phyloP scores from a whole-genome alignment of 2,113 vertebrate species.

The Cavia porcellus region DNA sequence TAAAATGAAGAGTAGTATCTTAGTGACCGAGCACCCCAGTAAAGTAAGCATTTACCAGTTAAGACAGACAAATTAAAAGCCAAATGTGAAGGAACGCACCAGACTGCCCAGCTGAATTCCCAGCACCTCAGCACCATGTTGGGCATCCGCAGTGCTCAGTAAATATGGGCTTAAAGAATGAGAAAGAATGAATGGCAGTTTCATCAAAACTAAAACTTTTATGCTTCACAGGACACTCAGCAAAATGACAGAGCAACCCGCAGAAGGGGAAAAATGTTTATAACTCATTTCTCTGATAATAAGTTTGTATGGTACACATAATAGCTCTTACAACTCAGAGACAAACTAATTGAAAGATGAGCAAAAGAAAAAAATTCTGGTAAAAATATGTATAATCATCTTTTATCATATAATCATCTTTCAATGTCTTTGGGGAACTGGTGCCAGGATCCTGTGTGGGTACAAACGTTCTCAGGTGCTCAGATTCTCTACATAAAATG shows the following conservation, averaged over 20 bases:
- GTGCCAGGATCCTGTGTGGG: neutral
- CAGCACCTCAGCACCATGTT: neutral
- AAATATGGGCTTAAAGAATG: neutral
- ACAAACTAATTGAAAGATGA: neutral
- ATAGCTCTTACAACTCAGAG: slow-evolving; percentile 11
- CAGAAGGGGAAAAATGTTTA: slow-evolving; percentile 27
- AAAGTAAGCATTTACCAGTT: neutral
- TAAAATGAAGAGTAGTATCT: neutral
- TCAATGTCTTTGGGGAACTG: neutral
- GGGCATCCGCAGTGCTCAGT: neutral
- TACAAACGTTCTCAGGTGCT: neutral
- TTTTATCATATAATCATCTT: neutral
- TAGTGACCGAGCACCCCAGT: neutral
- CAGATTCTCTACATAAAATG: neutral
- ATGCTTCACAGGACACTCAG: slow-evolving; percentile 4
- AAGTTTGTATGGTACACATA: neutral
- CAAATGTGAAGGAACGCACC: neutral
- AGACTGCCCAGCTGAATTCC: neutral
- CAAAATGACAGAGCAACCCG: neutral
- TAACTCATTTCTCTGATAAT: slow-evolving; percentile 41
- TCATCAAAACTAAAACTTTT: neutral
- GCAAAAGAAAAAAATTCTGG: neutral
- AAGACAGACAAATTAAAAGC: neutral
- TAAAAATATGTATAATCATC: neutral
- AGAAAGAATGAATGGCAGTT: neutral